A percentile compares a stretch with the other conserved stretches of the same genome.
These are phyloP conservation scores for Deroplatys truncata DNA, from an alignment of 2,888 invertebrate species.

Conservation along the genomic window DNA sequence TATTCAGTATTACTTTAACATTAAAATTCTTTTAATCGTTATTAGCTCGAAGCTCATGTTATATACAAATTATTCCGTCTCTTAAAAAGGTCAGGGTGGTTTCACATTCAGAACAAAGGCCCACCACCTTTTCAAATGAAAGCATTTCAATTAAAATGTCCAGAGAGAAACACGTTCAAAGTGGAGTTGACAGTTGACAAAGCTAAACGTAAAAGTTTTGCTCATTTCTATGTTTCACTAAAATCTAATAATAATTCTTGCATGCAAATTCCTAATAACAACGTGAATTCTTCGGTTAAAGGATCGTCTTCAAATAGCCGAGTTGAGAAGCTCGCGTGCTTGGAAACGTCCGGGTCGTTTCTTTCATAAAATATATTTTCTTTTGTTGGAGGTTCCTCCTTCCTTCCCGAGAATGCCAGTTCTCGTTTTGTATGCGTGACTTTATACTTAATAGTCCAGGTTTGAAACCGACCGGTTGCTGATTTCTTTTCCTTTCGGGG, in stretches of 20 bases:
- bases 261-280: neutral
- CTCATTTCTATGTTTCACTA: no score
- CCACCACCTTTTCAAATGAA: no score
- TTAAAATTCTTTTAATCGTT: no score
- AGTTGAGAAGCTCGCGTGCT: neutral
- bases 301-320: neutral
- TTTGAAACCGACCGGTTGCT: neutral
- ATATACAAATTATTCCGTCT: no score
- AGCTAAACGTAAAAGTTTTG: no score
- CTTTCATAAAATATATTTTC: neutral
- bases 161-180: no score
- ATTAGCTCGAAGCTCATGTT: no score
- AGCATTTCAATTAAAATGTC: no score
- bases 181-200: no score
- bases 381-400: neutral
- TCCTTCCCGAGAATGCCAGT: neutral
- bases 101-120: no score
- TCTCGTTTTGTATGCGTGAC: neutral
- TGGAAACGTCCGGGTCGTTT: neutral
- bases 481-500: neutral
- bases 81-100: no score
- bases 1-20: no score
- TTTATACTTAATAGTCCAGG: neutral
- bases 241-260: neutral
- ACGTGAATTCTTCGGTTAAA: neutral